Evolutionary conservation across 2,797 vertebrate genomes (phyloP).

Genomic region (Protonibea diacanthus): DNA sequence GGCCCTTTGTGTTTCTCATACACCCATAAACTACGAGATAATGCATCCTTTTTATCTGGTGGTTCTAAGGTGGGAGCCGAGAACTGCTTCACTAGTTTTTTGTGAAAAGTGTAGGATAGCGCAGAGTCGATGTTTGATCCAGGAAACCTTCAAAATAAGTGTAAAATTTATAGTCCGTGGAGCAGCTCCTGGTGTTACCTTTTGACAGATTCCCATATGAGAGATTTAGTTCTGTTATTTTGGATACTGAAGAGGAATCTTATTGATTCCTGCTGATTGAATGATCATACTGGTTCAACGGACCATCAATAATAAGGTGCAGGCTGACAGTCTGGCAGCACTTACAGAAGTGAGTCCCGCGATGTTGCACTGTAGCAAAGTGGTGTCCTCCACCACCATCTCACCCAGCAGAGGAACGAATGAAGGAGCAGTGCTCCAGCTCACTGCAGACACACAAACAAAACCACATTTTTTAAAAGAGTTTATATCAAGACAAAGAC

Average conservation of each 20-base stretch:
- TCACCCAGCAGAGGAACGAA: conserved; percentile 87
- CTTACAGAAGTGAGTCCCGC: conserved; percentile 89
- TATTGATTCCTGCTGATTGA: conserved; percentile 6
- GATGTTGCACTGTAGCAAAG: conserved; percentile 87
- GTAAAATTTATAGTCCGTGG: neutral
- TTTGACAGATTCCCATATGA: neutral
- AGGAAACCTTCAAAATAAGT: conserved; percentile 14
- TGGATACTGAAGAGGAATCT: neutral
- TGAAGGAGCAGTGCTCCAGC: conserved; percentile 88
- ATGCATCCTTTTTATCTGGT: conserved; percentile 51
- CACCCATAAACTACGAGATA: conserved; percentile 54
- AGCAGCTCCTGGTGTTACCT: neutral
- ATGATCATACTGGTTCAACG: neutral
- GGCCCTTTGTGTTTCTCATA: conserved; percentile 62
- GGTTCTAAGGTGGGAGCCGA: conserved; percentile 20
- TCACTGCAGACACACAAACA: conserved; percentile 83
- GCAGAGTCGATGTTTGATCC: neutral
- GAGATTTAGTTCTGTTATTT: conserved; percentile 3
- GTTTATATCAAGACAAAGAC: neutral
- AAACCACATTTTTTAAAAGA: neutral
- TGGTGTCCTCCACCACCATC: conserved; percentile 87
- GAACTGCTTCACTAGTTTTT: conserved; percentile 1
- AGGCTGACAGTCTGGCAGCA: conserved; percentile 17
- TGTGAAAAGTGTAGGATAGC: conserved; percentile 9
- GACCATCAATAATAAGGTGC: neutral